These are phyloP conservation scores for Beris chalybata DNA, from an alignment of 2,888 invertebrate genomes.

Conservation along the genomic window DNA sequence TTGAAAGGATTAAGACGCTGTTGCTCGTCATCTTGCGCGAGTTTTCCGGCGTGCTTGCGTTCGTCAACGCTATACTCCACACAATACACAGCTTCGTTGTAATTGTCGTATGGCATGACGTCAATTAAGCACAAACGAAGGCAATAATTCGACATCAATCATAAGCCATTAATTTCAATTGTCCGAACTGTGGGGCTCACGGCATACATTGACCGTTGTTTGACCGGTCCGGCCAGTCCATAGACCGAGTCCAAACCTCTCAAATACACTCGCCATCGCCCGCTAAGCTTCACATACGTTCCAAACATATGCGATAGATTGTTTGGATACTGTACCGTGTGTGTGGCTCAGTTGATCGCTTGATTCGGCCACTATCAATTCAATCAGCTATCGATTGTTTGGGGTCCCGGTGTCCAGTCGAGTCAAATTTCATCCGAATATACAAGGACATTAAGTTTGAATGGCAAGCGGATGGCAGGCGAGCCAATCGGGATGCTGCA, in stretches of 20 bases:
- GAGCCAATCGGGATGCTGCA: too few relatives aligned
- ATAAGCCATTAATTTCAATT: constrained; percentile 16
- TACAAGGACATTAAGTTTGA: not conserved
- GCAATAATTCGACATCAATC: constrained; percentile 23
- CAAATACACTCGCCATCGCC: not conserved
- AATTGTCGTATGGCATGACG: constrained; percentile 11
- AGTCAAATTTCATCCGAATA: constrained; percentile 17
- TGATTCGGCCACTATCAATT: constrained; percentile 16
- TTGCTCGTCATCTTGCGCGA: too few relatives aligned
- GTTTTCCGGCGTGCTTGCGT: too few relatives aligned
- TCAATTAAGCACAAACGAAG: constrained; percentile 15
- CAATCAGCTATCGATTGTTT: constrained; percentile 28
- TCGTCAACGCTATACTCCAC: too few relatives aligned
- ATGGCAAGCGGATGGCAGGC: too few relatives aligned
- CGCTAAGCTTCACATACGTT: not conserved
- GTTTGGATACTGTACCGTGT: too few relatives aligned
- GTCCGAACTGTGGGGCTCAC: constrained; percentile 1
- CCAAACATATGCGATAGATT: too few relatives aligned
- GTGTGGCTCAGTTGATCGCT: constrained; percentile 7
- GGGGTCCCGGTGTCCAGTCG: constrained; percentile 15
- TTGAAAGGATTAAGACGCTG: too few relatives aligned
- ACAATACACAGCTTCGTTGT: not conserved
- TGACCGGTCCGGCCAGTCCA: not conserved
- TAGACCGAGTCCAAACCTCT: not conserved
- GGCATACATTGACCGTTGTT: not conserved